Evolutionary conservation across 2,113 vertebrate species (phyloP), one percentile per base, ranked within the genome.

Genomic region (Phocoena sinus): DNA sequence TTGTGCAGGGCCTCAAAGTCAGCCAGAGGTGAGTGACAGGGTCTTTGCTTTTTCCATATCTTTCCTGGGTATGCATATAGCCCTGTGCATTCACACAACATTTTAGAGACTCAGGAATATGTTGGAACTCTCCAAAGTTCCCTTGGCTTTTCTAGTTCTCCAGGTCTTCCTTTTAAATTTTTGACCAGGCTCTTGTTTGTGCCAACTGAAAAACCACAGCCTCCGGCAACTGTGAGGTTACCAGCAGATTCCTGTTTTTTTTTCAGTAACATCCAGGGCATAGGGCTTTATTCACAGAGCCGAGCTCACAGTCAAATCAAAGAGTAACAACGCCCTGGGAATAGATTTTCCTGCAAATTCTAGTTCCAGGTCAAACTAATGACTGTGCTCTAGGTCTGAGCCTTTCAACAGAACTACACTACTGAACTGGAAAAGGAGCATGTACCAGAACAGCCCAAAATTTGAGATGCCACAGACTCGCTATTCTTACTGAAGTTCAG

Each of bases 71-170:
- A 0, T 10, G 36, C 8, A 0, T 0, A 0, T 2, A 21, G 47
- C 31, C 80, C n/a, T 0, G 15, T 0, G 1, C 31, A 2, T 1
- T 2, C 11, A 1, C 6, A 12, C 3, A 13, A 1, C 18, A 38
- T 10, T 26, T 76, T 0, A 60, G 36, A 25, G 0, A 26, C 90
- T 60, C 53, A 0, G 17, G 38, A 73, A 44, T 4, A 3, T 1
- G 18, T 14, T 12, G 0, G 6, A 4, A 5, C 33, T 20, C 41
- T 33, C 77, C 68, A 3, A 21, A 65, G n/a, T 56, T 44, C 47
- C 74, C 58, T 15, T 18, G 1, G 12, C 12, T 28, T 36, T 44
- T 38, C 73, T 21, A 1, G 7, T 56, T 58, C 76, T 67, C 33
- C 14, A 23, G 26, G 3, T 47, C 50, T 41, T 80, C 11, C 10